Evolutionary conservation across 2,113 vertebrate species (phyloP).

Genomic region (Rissa tridactyla): DNA sequence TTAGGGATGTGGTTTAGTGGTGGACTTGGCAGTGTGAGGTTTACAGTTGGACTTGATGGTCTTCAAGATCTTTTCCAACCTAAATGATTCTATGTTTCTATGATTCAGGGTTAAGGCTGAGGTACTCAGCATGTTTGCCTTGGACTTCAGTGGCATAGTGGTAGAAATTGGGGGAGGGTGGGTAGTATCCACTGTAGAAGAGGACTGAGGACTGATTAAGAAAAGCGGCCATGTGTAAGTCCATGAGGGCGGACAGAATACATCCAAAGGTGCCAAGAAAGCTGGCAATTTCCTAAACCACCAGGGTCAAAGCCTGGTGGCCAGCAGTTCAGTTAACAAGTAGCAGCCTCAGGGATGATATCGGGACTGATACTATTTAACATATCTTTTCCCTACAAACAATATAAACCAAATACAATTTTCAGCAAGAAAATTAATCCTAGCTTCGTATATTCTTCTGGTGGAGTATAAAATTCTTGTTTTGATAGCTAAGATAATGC

Average conservation of each 20-base stretch:
- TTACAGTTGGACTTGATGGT: background rate
- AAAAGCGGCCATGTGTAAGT: background rate
- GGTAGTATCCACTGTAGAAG: accelerated
- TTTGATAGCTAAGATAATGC: background rate
- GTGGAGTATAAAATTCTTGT: background rate
- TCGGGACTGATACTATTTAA: background rate
- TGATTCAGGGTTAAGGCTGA: background rate
- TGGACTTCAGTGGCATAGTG: background rate
- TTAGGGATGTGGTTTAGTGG: background rate
- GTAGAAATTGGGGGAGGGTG: background rate
- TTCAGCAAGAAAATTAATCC: background rate
- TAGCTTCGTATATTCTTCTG: background rate
- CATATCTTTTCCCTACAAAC: background rate
- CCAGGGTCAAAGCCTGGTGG: background rate
- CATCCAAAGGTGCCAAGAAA: background rate
- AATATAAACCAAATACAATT: background rate
- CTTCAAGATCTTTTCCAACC: background rate
- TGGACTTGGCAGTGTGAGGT: background rate
- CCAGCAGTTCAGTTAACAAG: background rate
- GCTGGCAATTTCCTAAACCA: background rate
- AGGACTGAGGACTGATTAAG: background rate
- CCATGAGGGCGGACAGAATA: background rate
- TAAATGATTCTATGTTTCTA: background rate
- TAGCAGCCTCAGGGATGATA: background rate
- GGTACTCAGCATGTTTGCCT: background rate